phyloP scores from a whole-genome alignment of 2,113 vertebrate species.

The Pyrgilauda ruficollis region DNA sequence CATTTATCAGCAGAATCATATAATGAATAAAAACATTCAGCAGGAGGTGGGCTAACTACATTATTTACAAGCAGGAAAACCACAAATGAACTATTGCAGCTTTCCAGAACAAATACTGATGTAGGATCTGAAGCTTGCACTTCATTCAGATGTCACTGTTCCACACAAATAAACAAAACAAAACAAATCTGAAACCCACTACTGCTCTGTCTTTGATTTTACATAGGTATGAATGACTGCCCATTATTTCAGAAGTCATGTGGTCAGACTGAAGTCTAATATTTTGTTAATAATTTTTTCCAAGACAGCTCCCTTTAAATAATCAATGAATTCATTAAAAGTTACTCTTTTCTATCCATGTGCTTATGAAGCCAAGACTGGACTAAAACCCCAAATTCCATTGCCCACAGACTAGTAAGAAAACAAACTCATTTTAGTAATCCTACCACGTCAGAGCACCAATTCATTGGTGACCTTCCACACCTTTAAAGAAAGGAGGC shows the following conservation, averaged over 20 bases:
- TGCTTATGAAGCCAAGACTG: background rate
- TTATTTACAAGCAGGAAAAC: slow-evolving; percentile 51
- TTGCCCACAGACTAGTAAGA: background rate
- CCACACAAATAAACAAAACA: background rate
- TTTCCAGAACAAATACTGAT: slow-evolving; percentile 44
- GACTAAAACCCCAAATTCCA: background rate
- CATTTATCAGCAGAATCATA: background rate
- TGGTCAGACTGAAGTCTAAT: background rate
- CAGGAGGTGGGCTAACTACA: background rate
- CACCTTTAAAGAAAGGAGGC: background rate
- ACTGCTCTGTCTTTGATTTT: background rate
- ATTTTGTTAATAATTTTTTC: background rate
- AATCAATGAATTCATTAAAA: background rate
- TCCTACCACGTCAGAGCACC: background rate
- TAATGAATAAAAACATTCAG: background rate
- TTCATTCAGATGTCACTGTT: background rate
- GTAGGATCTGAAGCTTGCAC: background rate
- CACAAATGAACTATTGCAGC: slow-evolving; percentile 10
- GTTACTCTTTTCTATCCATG: background rate
- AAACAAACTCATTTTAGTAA: background rate
- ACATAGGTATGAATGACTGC: background rate
- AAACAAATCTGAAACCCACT: background rate
- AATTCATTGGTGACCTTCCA: background rate
- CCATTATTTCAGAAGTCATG: background rate
- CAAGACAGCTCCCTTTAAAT: background rate